Evolutionary conservation across 2,888 invertebrate genomes (phyloP).

Genomic region (Dryomyza anilis): DNA sequence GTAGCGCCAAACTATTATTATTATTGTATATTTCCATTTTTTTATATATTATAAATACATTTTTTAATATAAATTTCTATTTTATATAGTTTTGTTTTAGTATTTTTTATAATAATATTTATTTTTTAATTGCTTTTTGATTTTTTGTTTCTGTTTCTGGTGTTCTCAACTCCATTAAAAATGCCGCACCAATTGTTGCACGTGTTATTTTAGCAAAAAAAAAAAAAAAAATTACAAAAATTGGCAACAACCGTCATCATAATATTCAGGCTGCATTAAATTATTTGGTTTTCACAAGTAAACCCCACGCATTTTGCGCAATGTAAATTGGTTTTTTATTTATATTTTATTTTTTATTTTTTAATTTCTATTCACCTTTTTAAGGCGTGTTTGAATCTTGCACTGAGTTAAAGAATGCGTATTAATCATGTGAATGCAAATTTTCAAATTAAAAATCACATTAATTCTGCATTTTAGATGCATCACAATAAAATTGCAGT

Average conservation of each 20-base stretch:
- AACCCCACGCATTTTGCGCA: not conserved
- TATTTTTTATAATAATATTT: not conserved
- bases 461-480: too few species aligned
- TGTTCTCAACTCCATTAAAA: not conserved
- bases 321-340: not conserved
- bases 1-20: too few species aligned
- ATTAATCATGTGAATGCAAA: not conserved
- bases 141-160: not conserved
- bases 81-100: not conserved
- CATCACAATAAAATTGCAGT: too few species aligned
- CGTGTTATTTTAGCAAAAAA: not conserved
- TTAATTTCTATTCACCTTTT: not conserved
- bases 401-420: not conserved
- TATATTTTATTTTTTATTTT: not conserved
- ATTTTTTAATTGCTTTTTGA: not conserved
- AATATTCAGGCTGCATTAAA: too few species aligned
- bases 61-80: not conserved
- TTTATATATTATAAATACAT: not conserved
- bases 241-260: not conserved
- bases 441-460: not conserved
- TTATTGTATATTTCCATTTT: too few species aligned
- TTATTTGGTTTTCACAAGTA: too few species aligned
- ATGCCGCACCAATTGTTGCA: not conserved
- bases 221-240: not conserved
- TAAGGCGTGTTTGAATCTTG: not conserved